Evolutionary conservation across 2,888 invertebrate genomes (phyloP), one percentile per base, ranked within the genome.

Genomic region (Hirudinaria manillensis): DNA sequence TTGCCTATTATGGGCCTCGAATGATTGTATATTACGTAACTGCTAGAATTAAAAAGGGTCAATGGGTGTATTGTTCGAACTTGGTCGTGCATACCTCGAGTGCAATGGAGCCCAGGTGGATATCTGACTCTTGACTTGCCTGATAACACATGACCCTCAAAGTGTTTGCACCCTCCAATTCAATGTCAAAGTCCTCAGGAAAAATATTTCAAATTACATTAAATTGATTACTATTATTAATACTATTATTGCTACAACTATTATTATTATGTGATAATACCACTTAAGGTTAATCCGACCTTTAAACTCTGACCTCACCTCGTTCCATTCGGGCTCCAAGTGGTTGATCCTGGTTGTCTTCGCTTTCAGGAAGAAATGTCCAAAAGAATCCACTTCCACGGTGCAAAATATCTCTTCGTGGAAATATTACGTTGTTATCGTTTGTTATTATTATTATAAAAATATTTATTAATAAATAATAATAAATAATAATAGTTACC

Each of bases 21-120:
- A n/a, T n/a, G n/a, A n/a, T n/a, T n/a, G n/a, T n/a, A n/a, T n/a
- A n/a, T n/a, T n/a, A n/a, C n/a, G n/a, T n/a, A n/a, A n/a, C n/a
- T n/a, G n/a, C n/a, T n/a, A n/a, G n/a, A n/a, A n/a, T n/a, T n/a
- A n/a, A n/a, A n/a, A n/a, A n/a, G n/a, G n/a, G n/a, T n/a, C n/a
- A n/a, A n/a, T n/a, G n/a, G n/a, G n/a, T n/a, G n/a, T n/a, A n/a
- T n/a, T n/a, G n/a, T n/a, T n/a, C n/a, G n/a, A n/a, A n/a, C n/a
- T n/a, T n/a, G n/a, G n/a, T n/a, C n/a, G n/a, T n/a, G n/a, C n/a
- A 53, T 56, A 61, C 61, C 61, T 61, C 61, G 29, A 61, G 61
- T 4, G 61, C 61, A 6, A n/a, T 29, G 29, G 61, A 61, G 29
- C 61, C 61, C 13, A 61, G 29, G 29, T 61, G 61, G 7, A 61